Evolutionary conservation across 2,797 vertebrate genomes (phyloP), one percentile per base, ranked within the genome.

Genomic region (Manis pentadactyla): DNA sequence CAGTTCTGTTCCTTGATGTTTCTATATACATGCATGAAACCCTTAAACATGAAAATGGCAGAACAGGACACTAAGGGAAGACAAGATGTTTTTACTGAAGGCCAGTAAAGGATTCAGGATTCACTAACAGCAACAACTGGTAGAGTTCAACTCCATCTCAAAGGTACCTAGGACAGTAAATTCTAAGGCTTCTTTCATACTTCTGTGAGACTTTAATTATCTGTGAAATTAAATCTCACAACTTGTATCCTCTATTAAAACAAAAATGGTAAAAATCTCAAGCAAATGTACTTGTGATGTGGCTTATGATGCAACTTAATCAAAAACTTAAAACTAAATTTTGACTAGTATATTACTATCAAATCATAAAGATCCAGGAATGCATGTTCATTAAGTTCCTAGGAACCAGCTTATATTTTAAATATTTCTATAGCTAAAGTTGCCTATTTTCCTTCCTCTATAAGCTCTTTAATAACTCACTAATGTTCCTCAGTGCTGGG

Each of bases 401-500:
- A 34, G 8, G 17, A 61, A 46, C 39, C 64, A 78, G 51, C 4
- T 13, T 78, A 3, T 21, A 89, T 53, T 75, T 94, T 83, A 93
- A 92, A 90, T 66, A 94, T 53, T 88, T 83, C 37, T 59, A 37
- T 2, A 34, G 3, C 14, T 51, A 25, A 53, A 23, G 23, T 25
- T 87, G 39, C 21, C 11, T 25, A n/a, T 78, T 78, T 82, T 90
- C 37, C 11, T 75, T 71, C 23, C 7, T 21, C 21, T 49, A 14
- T 31, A 27, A 93, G 39, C 19, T 73, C 25, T 68, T 94, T 94
- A 94, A 90, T 96, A 96, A 88, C 94, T 73, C 87, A 87, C 61
- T 75, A 74, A 0, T 53, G 31, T 93, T 88, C 64, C 10, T 82
- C 19, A 51, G 51, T 23, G 46, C 66, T 31, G 42, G 9, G 51